Conservation (phyloP, 2,113 vertebrate species). For the Serilophus lunatus region DNA sequence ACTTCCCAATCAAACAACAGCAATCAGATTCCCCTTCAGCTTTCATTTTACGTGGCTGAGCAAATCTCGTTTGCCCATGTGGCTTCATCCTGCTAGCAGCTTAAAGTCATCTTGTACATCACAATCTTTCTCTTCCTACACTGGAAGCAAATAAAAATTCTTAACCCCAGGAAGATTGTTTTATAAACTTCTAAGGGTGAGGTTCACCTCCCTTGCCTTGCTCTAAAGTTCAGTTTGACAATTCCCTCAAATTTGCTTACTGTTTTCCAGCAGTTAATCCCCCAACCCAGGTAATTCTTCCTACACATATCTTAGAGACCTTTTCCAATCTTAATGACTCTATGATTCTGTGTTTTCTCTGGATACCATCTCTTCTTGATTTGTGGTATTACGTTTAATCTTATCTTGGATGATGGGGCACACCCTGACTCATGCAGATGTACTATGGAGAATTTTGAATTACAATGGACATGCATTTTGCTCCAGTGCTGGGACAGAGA, state of each 20-base stretch:
- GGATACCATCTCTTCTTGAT: background rate
- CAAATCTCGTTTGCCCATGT: background rate
- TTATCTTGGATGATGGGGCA: background rate
- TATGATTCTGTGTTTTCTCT: background rate
- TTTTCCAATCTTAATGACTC: background rate
- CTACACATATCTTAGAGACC: background rate
- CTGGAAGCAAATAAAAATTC: background rate
- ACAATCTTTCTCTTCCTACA: background rate
- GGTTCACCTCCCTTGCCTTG: background rate
- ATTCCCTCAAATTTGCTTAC: background rate
- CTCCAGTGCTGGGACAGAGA: background rate
- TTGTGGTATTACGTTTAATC: background rate
- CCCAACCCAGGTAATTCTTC: background rate
- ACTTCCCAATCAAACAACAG: background rate
- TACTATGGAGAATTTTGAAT: background rate
- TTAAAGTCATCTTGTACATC: background rate
- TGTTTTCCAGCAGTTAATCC: background rate
- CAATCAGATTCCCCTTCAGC: background rate
- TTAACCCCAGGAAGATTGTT: background rate
- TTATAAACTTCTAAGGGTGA: background rate
- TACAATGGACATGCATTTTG: no score
- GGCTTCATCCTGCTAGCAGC: background rate
- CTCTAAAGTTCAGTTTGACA: background rate
- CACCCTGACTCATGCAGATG: background rate
- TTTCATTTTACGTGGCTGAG: background rate